These are phyloP conservation scores for Heliothis subflexa DNA, from an alignment of 1,140 invertebrate genomes.

Conservation along the genomic window DNA sequence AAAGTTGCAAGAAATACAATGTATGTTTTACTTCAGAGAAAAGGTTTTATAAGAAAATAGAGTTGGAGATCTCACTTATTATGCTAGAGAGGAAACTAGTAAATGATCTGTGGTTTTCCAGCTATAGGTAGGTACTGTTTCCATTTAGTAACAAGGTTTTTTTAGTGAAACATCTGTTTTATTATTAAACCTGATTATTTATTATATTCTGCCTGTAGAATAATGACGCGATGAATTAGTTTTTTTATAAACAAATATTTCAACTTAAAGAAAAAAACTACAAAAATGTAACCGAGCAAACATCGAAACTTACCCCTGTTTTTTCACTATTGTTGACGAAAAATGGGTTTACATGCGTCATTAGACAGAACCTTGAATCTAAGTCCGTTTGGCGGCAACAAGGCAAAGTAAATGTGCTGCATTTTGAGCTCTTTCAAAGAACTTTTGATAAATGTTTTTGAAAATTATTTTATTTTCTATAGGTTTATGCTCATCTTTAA, in stretches of 20 bases:
- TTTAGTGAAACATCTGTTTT: no score
- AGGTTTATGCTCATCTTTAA: background rate
- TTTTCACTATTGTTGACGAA: background rate
- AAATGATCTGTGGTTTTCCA: background rate
- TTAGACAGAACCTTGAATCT: background rate
- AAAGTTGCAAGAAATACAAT: slow-evolving; percentile 27
- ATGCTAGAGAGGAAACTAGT: background rate
- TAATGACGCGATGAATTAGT: no score
- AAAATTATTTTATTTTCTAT: background rate
- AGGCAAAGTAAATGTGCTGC: background rate
- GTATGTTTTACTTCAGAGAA: background rate
- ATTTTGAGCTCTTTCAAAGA: background rate
- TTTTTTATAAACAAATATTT: no score
- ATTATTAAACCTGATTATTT: no score
- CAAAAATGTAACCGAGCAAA: no score
- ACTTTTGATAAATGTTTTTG: background rate
- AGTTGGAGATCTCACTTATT: background rate
- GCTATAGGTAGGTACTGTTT: no score
- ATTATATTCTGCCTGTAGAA: no score
- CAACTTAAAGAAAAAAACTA: no score
- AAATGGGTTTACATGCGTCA: background rate
- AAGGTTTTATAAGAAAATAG: background rate
- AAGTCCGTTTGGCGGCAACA: background rate
- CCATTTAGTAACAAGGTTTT: no score
- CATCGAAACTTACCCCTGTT: no score